These are phyloP conservation scores for Tetranychus urticae DNA, from an alignment of 1,140 invertebrate genomes.

Conservation along the genomic window DNA sequence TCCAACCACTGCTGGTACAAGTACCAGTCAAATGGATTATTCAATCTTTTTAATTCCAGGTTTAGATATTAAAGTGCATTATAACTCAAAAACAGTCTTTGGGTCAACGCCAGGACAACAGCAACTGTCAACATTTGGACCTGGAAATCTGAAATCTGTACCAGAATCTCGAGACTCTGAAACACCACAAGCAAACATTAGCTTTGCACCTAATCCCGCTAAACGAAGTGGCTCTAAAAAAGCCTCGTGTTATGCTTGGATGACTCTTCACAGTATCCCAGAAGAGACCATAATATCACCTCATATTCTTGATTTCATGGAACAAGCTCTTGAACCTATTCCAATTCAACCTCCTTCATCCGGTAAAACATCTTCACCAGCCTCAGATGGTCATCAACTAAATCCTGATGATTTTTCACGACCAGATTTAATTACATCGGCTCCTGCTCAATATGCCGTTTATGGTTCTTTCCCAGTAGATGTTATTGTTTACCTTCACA, in stretches of 20 bases:
- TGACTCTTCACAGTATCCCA: constrained; percentile 78
- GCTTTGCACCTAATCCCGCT: not conserved
- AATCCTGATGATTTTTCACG: not conserved
- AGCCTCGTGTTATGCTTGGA: constrained; percentile 79
- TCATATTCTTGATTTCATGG: constrained; percentile 75
- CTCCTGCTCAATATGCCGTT: constrained; percentile 17
- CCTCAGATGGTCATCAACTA: not conserved
- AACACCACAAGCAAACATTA: not conserved
- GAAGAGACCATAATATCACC: constrained; percentile 86
- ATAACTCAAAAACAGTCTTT: constrained; percentile 16
- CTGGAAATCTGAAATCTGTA: not conserved
- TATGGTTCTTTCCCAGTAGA: constrained; percentile 91
- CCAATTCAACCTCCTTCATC: constrained; percentile 26
- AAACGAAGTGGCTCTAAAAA: constrained; percentile 41
- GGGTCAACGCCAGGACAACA: not conserved
- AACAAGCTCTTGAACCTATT: constrained; percentile 80
- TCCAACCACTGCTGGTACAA: not conserved
- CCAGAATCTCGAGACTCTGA: not conserved
- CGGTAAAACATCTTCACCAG: not conserved
- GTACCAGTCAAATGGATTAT: constrained; percentile 27
- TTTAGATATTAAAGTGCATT: constrained; percentile 76
- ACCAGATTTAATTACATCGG: constrained; percentile 10
- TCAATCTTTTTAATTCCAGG: constrained; percentile 87
- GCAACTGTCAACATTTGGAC: not conserved
- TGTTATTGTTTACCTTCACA: constrained; percentile 92